These are phyloP conservation scores for Drosophila eohydei DNA, from an alignment of 2,888 invertebrate species.

Conservation along the genomic window DNA sequence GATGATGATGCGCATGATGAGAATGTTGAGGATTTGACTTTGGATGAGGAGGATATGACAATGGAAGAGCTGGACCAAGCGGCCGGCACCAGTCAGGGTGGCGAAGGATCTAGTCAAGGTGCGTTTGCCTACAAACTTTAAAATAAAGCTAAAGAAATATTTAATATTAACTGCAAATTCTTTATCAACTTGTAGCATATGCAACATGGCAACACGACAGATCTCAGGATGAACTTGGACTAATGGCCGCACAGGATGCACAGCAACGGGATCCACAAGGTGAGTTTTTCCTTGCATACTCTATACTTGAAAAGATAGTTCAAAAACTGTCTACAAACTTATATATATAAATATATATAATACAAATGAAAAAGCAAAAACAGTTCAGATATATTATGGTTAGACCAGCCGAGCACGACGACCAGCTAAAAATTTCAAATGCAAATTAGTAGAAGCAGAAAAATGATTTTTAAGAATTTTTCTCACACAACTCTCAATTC, in stretches of 20 bases:
- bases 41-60: slow-evolving; percentile 91
- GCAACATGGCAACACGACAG: slow-evolving; percentile 93
- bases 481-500: slow-evolving; percentile 51
- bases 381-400: slow-evolving; percentile 61
- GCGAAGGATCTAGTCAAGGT: slow-evolving; percentile 91
- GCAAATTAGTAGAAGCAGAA: slow-evolving; percentile 46
- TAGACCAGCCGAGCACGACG: slow-evolving; percentile 60
- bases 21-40: slow-evolving; percentile 93
- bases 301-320: slow-evolving; percentile 52
- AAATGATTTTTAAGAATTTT: slow-evolving; percentile 38
- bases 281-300: slow-evolving; percentile 86
- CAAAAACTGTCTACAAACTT: slow-evolving; percentile 39
- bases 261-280: slow-evolving; percentile 95
- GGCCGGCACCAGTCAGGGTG: slow-evolving; percentile 89
- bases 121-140: slow-evolving; percentile 46
- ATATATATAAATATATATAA: slow-evolving; percentile 37
- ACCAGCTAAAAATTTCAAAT: slow-evolving; percentile 59
- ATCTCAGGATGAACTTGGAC: slow-evolving; percentile 92
- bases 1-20: slow-evolving; percentile 89
- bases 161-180: background rate
- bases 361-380: slow-evolving; percentile 81
- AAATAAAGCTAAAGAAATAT: too few relatives aligned
- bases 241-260: slow-evolving; percentile 91
- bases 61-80: slow-evolving; percentile 87
- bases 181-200: slow-evolving; percentile 87